phyloP scores from a whole-genome alignment of 2,888 invertebrate species.

The Archaeoteleia sp. region DNA sequence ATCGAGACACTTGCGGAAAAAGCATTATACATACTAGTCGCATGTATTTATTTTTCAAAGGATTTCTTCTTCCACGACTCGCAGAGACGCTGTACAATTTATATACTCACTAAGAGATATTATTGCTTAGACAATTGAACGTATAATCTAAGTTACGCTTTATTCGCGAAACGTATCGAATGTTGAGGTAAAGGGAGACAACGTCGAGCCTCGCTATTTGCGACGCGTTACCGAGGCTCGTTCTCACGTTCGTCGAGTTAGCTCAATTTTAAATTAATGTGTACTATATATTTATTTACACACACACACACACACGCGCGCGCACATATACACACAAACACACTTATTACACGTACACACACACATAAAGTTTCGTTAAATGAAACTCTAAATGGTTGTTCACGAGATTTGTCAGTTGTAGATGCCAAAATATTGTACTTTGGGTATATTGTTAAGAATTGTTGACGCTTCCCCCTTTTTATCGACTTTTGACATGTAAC shows the following conservation, averaged over 20 bases:
- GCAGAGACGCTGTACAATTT: constrained; percentile 39
- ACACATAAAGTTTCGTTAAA: constrained; percentile 61
- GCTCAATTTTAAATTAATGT: constrained; percentile 54
- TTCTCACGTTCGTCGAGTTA: constrained; percentile 41
- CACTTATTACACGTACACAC: constrained; percentile 6
- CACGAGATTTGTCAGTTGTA: constrained; percentile 70
- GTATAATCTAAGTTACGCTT: constrained; percentile 44
- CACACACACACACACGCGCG: constrained; percentile 3
- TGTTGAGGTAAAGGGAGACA: constrained; percentile 36
- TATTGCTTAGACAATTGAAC: constrained; percentile 50
- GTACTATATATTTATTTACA: constrained; percentile 51
- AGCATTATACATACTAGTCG: constrained; percentile 45
- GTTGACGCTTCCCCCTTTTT: constrained; percentile 70
- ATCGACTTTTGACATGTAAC: constrained; percentile 69
- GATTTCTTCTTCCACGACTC: constrained; percentile 47
- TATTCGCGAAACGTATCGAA: constrained; percentile 39
- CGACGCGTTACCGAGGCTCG: constrained; percentile 18
- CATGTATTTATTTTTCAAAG: constrained; percentile 48
- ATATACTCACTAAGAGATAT: constrained; percentile 40
- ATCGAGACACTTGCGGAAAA: constrained; percentile 41
- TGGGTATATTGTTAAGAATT: constrained; percentile 68
- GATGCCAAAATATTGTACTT: constrained; percentile 66
- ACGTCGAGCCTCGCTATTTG: constrained; percentile 37
- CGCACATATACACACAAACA: neutral
- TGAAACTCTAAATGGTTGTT: constrained; percentile 69